Evolutionary conservation across 2,113 vertebrate species (phyloP), one percentile per base, ranked within the genome.

Genomic region (Gobiocypris rarus): DNA sequence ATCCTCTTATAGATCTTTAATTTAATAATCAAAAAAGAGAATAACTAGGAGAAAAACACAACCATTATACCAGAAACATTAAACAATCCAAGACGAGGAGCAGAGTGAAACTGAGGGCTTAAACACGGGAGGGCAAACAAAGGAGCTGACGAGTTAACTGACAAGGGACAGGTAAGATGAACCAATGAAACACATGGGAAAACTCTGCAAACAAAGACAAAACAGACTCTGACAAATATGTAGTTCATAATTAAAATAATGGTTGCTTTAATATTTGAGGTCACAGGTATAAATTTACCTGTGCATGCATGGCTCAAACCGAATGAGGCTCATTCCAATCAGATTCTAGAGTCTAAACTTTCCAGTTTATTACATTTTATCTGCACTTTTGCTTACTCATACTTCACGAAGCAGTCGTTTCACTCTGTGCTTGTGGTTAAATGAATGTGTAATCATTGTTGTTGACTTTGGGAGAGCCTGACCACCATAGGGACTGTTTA

Each of bases 381-480:
- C 15, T 73, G 41, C 13, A 15, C 41, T 73, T 45, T 48, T 73
- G 70, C 41, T 14, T 45, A 71, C 69, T 73, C 41, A 0, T 71
- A n/a, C 22, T 11, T 45, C 22, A 71, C 24, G 38, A 14, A 71
- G 24, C 69, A 24, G 11, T 45, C 7, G 13, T 45, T 73, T 73
- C 41, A 45, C 69, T 14, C 69, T 45, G 22, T 24, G n/a, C n/a
- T 26, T 73, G 70, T 26, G 70, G 41, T 73, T 48, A 48, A 48
- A 26, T 71, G 22, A 45, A 28, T 28, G 41, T 17, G 38, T 28
- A 45, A 79, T 79, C 56, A 63, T 63, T 45, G 1, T 17, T 78
- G 56, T 63, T 63, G 74, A 45, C 34, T 61, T 43, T 61, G n/a
- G 58, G 38, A 61, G 56, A 61, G 14, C 34, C 38, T 78, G 75